phyloP scores from a whole-genome alignment of 1,140 invertebrate species.

The Drosophila nannoptera region DNA sequence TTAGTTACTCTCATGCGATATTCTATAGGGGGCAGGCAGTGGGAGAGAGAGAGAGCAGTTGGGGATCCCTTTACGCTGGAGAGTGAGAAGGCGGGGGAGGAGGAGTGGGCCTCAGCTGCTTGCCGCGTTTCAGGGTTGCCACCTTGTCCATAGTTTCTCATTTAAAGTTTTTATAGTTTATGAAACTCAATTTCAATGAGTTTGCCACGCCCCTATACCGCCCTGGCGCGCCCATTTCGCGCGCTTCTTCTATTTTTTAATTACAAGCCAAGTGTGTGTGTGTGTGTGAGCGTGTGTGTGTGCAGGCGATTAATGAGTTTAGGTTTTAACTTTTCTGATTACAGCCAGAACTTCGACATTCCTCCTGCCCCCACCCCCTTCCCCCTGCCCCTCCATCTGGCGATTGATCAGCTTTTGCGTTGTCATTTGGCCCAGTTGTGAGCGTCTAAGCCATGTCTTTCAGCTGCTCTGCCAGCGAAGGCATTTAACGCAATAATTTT shows the following conservation, averaged over 20 bases:
- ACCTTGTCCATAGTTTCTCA: conserved; percentile 7
- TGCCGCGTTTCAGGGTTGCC: background rate
- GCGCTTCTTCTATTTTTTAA: conserved; percentile 6
- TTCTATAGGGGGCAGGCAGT: no score
- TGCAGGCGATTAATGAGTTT: conserved; percentile 17
- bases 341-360: background rate
- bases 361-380: background rate
- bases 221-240: no score
- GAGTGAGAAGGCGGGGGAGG: no score
- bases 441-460: conserved; percentile 6
- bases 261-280: conserved; percentile 7
- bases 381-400: background rate
- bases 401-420: conserved; percentile 19
- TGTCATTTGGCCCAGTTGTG: conserved; percentile 20
- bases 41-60: background rate
- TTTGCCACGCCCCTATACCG: background rate
- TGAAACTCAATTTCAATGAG: conserved; percentile 18
- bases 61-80: no score
- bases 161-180: conserved; percentile 20
- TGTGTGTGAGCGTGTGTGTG: conserved; percentile 1
- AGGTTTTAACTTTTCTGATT: conserved; percentile 19
- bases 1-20: background rate
- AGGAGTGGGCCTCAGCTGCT: background rate
- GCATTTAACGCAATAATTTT: conserved; percentile 42
- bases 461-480: background rate